Conservation (phyloP, 2,888 invertebrate genomes). For the Hyles lineata region DNA sequence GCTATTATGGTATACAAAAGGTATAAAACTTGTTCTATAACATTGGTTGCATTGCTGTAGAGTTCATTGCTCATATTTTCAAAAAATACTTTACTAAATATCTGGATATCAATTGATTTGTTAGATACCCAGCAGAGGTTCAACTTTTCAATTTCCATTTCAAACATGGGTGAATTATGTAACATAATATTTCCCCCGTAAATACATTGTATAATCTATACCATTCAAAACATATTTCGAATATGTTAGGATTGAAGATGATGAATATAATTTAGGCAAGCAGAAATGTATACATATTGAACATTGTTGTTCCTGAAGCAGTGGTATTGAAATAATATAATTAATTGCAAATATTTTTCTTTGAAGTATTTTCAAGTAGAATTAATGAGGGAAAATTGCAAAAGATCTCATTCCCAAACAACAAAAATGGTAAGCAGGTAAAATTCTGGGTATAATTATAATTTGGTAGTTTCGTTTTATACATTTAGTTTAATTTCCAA, state of each 20-base stretch:
- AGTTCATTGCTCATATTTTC: not conserved
- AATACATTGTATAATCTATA: no score
- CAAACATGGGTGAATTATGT: no score
- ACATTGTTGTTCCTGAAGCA: not conserved
- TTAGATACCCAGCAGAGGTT: no score
- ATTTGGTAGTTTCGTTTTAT: not conserved
- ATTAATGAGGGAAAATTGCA: not conserved
- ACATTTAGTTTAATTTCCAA: not conserved
- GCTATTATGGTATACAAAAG: not conserved
- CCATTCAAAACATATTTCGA: no score
- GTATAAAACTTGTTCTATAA: not conserved
- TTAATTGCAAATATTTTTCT: not conserved
- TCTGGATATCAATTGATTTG: no score
- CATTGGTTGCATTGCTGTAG: not conserved
- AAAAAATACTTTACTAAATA: not conserved
- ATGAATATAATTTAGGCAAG: not conserved
- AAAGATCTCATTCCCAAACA: not conserved
- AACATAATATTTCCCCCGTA: no score
- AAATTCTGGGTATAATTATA: not conserved
- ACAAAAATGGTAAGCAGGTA: constrained; percentile 6
- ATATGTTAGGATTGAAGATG: no score
- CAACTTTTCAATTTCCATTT: no score
- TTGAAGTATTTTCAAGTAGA: not conserved
- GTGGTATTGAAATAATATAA: not conserved
- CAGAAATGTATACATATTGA: not conserved